These are phyloP conservation scores for Megamerina dolium DNA, from an alignment of 2,888 invertebrate genomes.

Conservation along the genomic window DNA sequence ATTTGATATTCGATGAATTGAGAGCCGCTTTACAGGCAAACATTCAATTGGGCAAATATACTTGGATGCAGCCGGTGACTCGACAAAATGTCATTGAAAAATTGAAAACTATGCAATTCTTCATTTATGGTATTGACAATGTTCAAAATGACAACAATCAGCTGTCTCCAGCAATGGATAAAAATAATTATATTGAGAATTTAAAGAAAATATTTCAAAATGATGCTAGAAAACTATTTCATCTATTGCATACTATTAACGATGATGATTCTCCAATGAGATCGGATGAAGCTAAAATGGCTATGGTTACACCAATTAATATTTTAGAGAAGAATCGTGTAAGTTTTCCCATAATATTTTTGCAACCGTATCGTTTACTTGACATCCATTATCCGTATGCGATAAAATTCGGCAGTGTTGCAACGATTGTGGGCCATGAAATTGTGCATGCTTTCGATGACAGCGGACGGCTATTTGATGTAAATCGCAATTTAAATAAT, in stretches of 20 bases:
- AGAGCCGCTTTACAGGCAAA: not conserved
- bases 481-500: slow-evolving; percentile 19
- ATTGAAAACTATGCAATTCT: no score
- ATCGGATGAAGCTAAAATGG: slow-evolving; percentile 58
- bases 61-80: not conserved
- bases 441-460: slow-evolving; percentile 27
- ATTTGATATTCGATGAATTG: not conserved
- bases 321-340: slow-evolving; percentile 16
- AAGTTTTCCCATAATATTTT: no score
- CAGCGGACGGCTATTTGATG: slow-evolving; percentile 22
- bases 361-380: slow-evolving; percentile 8
- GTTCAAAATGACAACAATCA: no score
- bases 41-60: not conserved
- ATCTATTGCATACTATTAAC: not conserved
- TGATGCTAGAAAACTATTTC: not conserved
- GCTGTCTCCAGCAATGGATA: no score
- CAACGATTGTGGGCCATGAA: slow-evolving; percentile 29
- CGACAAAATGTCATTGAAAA: not conserved
- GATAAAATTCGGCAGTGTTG: slow-evolving; percentile 26
- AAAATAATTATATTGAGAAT: not conserved
- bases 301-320: no score
- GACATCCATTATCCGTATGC: slow-evolving; percentile 63
- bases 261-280: not conserved
- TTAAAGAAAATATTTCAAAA: not conserved
- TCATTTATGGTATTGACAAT: no score